A percentile compares a stretch with the other conserved stretches of the same genome.
These are phyloP conservation scores for Ceratoteleas bidentatus DNA, from an alignment of 1,140 invertebrate species.

Conservation along the genomic window DNA sequence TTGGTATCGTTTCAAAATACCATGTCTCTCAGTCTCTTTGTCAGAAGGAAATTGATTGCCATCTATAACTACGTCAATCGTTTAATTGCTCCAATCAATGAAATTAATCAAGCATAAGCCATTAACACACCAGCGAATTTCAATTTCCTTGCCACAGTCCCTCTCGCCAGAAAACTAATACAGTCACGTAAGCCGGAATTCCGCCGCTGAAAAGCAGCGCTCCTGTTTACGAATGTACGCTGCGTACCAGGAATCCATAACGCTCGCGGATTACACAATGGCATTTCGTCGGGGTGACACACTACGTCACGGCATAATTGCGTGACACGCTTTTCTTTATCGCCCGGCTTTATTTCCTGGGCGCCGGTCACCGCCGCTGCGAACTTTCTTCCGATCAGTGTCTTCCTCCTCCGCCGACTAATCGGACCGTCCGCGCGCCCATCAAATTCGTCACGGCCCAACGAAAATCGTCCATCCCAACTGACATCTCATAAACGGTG, in stretches of 20 bases:
- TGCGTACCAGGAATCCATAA: slow-evolving; percentile 34
- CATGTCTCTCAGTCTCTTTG: no score
- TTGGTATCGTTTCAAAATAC: no score
- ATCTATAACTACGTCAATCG: no score
- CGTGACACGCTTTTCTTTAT: slow-evolving; percentile 58
- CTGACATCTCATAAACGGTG: slow-evolving; percentile 10
- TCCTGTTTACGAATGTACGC: slow-evolving; percentile 11
- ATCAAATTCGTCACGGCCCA: slow-evolving; percentile 11
- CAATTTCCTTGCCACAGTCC: no score
- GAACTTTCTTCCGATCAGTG: slow-evolving; percentile 61
- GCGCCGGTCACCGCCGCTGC: neutral
- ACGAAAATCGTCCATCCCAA: neutral
- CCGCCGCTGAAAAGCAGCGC: neutral
- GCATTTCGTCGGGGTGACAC: slow-evolving; percentile 33
- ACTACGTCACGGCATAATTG: slow-evolving; percentile 39
- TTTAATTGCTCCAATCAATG: no score
- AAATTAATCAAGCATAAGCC: no score
- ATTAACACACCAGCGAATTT: no score
- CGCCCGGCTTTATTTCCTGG: slow-evolving; percentile 48
- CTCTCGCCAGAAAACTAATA: neutral
- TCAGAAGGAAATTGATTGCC: no score
- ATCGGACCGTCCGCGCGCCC: slow-evolving; percentile 23
- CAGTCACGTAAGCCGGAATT: neutral
- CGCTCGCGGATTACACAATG: slow-evolving; percentile 27
- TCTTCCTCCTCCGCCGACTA: slow-evolving; percentile 37